These are phyloP conservation scores for Stegodyphus mimosarum DNA, from an alignment of 1,140 invertebrate species.

Conservation along the genomic window DNA sequence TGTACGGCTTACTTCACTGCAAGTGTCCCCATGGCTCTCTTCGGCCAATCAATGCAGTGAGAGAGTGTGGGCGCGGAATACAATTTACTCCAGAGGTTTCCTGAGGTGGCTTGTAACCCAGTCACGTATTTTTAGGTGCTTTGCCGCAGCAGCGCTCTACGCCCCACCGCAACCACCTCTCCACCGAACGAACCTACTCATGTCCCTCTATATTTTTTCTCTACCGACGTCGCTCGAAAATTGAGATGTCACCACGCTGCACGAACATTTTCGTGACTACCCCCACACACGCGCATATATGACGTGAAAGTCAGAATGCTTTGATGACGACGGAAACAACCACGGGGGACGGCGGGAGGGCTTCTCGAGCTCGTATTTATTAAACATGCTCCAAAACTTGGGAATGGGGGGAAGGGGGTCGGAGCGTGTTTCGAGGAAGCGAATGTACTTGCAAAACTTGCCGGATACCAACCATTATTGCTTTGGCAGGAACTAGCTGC, in stretches of 20 bases:
- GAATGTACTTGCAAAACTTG: neutral
- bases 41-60: conserved; percentile 13
- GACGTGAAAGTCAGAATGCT: neutral
- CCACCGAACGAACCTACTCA: too few relatives aligned
- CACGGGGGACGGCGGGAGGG: neutral
- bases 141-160: neutral
- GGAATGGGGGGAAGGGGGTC: neutral
- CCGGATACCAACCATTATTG: too few relatives aligned
- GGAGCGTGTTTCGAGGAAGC: neutral
- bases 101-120: neutral
- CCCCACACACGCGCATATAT: too few relatives aligned
- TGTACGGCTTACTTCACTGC: neutral
- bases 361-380: neutral
- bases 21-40: conserved; percentile 17
- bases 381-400: neutral
- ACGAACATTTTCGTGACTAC: neutral
- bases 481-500: neutral
- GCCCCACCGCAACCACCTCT: neutral
- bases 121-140: conserved; percentile 39
- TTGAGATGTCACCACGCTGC: neutral
- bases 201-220: neutral
- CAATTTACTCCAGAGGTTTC: conserved; percentile 15
- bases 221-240: conserved; percentile 15
- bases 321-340: neutral
- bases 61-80: conserved; percentile 16